Conservation (phyloP, 2,113 vertebrate species). For the Mus spicilegus region DNA sequence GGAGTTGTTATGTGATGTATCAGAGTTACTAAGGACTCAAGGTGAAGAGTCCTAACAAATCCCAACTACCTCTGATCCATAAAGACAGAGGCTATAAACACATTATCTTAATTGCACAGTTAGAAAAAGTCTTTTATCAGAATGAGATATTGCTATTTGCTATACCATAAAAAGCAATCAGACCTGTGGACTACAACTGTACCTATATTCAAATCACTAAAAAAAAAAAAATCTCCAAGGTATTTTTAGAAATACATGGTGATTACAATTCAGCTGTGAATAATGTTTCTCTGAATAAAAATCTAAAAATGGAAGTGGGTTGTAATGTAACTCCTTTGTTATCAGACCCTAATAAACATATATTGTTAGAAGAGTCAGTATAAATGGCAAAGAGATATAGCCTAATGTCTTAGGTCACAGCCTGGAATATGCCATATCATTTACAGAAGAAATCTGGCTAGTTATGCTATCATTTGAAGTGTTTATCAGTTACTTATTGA, state of each 20-base stretch:
- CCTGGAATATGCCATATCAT: background rate
- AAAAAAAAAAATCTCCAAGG: background rate
- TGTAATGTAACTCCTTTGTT: slow-evolving; percentile 41
- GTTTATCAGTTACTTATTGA: background rate
- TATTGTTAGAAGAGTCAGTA: slow-evolving; percentile 58
- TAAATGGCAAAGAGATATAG: background rate
- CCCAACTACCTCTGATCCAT: slow-evolving; percentile 61
- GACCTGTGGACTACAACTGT: slow-evolving; percentile 64
- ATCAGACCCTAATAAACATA: slow-evolving; percentile 59
- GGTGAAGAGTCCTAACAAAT: slow-evolving; percentile 68
- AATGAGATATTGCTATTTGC: slow-evolving; percentile 62
- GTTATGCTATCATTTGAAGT: slow-evolving; percentile 25
- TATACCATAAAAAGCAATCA: slow-evolving; percentile 60
- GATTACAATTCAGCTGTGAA: background rate
- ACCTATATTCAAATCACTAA: slow-evolving; percentile 43
- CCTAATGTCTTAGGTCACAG: background rate
- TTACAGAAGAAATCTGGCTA: background rate
- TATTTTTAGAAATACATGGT: slow-evolving; percentile 44
- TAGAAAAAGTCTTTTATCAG: slow-evolving; percentile 72
- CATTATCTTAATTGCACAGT: slow-evolving; percentile 69
- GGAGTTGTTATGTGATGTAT: background rate
- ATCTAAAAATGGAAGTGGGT: slow-evolving; percentile 6
- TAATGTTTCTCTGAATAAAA: background rate
- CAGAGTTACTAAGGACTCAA: slow-evolving; percentile 55
- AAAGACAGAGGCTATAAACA: slow-evolving; percentile 74